phyloP scores from a whole-genome alignment of 2,888 invertebrate genomes.

The Melinopterus prodromus region DNA sequence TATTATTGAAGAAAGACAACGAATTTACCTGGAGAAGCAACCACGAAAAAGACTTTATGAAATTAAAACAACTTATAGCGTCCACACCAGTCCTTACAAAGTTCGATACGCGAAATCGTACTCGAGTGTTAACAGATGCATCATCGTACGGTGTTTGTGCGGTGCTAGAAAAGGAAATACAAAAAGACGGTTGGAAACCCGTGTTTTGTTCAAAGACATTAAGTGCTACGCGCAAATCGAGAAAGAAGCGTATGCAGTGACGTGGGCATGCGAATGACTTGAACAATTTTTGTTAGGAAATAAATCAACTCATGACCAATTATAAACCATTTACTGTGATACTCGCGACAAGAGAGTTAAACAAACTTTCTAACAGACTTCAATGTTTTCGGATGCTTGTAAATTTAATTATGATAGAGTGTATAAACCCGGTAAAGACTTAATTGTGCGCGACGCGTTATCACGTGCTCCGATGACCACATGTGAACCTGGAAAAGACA shows the following conservation, averaged over 20 bases:
- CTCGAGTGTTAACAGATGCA: constrained; percentile 14
- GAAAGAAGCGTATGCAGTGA: constrained; percentile 10
- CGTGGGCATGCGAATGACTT: constrained; percentile 15
- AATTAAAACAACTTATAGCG: constrained; percentile 16
- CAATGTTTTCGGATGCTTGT: neutral
- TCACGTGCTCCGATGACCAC: neutral
- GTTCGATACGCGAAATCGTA: neutral
- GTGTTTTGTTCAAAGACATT: constrained; percentile 18
- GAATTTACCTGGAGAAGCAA: constrained; percentile 23
- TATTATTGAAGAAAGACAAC: constrained; percentile 23
- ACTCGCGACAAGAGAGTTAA: constrained; percentile 4
- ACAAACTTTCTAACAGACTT: constrained; percentile 7
- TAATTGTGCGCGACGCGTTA: constrained; percentile 6
- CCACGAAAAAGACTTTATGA: constrained; percentile 1
- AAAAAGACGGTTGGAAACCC: constrained; percentile 9
- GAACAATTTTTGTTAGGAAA: constrained; percentile 23
- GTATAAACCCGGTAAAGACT: constrained; percentile 16
- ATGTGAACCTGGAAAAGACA: neutral
- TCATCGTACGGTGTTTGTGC: constrained; percentile 20
- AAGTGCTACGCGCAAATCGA: neutral
- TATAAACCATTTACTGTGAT: constrained; percentile 10
- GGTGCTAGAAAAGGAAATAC: constrained; percentile 1
- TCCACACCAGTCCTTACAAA: neutral
- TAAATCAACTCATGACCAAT: constrained; percentile 18
- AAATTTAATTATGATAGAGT: constrained; percentile 4